These are phyloP conservation scores for Enteromius unitaeniatus DNA, from an alignment of 2,797 vertebrate species.

Conservation along the genomic window DNA sequence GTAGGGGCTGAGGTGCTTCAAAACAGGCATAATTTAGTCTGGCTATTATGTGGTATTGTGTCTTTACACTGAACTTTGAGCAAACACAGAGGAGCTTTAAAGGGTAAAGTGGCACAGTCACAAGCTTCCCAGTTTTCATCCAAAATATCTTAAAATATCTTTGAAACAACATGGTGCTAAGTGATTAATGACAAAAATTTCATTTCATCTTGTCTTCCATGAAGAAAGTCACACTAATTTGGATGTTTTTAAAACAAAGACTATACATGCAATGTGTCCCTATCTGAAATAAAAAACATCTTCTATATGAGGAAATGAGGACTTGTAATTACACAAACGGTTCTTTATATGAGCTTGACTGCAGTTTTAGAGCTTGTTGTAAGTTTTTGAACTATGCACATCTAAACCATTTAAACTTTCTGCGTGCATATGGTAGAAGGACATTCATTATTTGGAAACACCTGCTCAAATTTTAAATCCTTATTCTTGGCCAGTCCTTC, in stretches of 20 bases:
- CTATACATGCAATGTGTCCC: not conserved
- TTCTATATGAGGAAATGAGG: not conserved
- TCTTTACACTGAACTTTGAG: not conserved
- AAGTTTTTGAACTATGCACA: conserved; percentile 14
- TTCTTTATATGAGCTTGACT: not conserved
- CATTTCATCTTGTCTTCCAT: not conserved
- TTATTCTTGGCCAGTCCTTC: conserved; percentile 10
- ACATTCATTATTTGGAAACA: conserved; percentile 22
- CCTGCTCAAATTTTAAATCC: not conserved
- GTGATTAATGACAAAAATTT: no score
- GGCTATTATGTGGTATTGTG: not conserved
- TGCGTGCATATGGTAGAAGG: not conserved
- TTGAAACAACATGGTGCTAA: no score
- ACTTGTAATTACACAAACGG: not conserved
- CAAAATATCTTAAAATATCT: no score
- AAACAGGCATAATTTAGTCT: not conserved
- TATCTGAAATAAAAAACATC: not conserved
- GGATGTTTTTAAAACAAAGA: no score
- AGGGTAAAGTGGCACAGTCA: no score
- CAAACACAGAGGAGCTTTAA: not conserved
- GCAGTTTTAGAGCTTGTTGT: conserved; percentile 1
- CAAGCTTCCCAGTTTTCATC: no score
- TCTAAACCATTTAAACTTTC: conserved; percentile 8
- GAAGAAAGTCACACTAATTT: not conserved
- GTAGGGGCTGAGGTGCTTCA: not conserved